Evolutionary conservation across 2,888 invertebrate genomes (phyloP).

Genomic region (Athetis lepigone): DNA sequence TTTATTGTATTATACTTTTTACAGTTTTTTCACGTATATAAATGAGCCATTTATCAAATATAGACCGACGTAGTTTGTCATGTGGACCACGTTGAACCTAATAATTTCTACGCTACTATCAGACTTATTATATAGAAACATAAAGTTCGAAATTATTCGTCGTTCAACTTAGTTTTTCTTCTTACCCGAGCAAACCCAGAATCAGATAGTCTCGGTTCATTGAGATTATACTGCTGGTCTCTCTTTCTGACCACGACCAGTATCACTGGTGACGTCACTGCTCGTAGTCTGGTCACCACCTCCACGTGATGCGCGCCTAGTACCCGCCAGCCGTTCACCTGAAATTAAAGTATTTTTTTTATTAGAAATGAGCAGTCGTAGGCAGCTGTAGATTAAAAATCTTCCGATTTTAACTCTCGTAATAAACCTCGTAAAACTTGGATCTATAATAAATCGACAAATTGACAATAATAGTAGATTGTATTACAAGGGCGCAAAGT

Average conservation of each 20-base stretch:
- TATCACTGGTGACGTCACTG: constrained; percentile 94
- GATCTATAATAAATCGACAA: no score
- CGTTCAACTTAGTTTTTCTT: background rate
- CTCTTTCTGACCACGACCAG: constrained; percentile 94
- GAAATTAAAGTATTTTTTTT: constrained; percentile 55
- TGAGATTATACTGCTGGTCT: constrained; percentile 59
- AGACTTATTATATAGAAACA: background rate
- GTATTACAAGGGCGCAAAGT: no score
- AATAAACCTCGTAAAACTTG: no score
- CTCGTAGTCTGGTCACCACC: constrained; percentile 96
- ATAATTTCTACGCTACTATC: background rate
- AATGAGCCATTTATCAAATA: background rate
- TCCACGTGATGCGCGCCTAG: constrained; percentile 97
- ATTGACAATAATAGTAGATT: no score
- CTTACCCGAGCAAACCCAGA: constrained; percentile 91
- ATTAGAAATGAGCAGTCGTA: no score
- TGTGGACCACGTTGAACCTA: background rate
- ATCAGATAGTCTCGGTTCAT: constrained; percentile 63
- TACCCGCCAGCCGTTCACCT: constrained; percentile 96
- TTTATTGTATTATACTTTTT: no score
- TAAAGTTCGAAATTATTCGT: background rate
- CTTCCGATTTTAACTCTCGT: no score
- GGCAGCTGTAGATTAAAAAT: no score
- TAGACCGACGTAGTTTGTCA: no score
- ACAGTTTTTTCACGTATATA: no score